A percentile compares a stretch with the other conserved stretches of the same genome.
These are phyloP conservation scores for Neoaliturus tenellus DNA, from an alignment of 2,888 invertebrate species.

Conservation along the genomic window DNA sequence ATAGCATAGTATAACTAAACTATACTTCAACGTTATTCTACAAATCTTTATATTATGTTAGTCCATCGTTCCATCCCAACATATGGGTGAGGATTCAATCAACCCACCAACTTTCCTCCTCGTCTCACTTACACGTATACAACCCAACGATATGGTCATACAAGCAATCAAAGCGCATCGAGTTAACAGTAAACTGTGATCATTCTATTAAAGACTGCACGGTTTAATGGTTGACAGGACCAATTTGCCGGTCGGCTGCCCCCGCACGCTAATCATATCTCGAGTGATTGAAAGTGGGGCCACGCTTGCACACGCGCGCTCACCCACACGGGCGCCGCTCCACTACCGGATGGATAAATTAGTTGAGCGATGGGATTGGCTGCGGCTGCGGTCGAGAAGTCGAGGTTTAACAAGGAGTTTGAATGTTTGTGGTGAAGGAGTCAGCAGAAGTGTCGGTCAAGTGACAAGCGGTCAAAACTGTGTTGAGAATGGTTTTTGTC, in stretches of 20 bases:
- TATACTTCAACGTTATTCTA: too few relatives aligned
- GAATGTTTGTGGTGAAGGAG: too few relatives aligned
- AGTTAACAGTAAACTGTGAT: slow-evolving; percentile 36
- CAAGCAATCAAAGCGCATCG: background rate
- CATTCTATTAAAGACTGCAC: slow-evolving; percentile 50
- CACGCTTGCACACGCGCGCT: background rate
- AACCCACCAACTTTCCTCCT: too few relatives aligned
- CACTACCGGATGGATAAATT: slow-evolving; percentile 25
- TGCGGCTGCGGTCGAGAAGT: background rate
- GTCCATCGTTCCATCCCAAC: too few relatives aligned
- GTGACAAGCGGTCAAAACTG: too few relatives aligned
- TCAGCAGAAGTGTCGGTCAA: too few relatives aligned
- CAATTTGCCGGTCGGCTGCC: slow-evolving; percentile 47
- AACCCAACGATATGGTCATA: background rate
- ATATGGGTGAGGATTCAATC: too few relatives aligned
- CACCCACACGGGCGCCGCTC: background rate
- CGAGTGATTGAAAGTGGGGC: slow-evolving; percentile 44
- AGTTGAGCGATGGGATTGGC: slow-evolving; percentile 9
- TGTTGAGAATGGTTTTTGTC: too few relatives aligned
- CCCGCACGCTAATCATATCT: slow-evolving; percentile 43
- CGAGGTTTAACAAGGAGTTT: too few relatives aligned
- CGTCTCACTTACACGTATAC: too few relatives aligned
- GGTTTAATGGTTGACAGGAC: slow-evolving; percentile 48
- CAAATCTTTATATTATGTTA: too few relatives aligned
- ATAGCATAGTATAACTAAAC: too few relatives aligned